Base-by-base conservation (phyloP, 2,113 vertebrate species). In the Sebastes schlegelii region DNA sequence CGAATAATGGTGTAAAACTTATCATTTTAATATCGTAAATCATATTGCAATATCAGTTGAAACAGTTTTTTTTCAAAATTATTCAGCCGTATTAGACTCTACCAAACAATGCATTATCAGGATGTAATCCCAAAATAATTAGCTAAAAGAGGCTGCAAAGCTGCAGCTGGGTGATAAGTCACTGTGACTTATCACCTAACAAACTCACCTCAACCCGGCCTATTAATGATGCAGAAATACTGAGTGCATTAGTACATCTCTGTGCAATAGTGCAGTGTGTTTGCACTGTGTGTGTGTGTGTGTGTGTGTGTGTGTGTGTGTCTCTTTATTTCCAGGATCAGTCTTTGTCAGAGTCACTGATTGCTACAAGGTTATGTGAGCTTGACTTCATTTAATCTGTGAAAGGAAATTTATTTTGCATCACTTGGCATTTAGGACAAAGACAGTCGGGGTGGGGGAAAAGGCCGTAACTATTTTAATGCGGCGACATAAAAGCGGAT, bases 391-490 rank as follows among this genome's bases (percentile, higher is more conserved):
- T 91, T 89, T 89, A 86, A 86, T 91, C 74, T 76, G 80, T 74
- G 64, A 91, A 84, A 88, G 82, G 68, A 91, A 65, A 88, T 88
- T 70, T 70, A 70, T 79, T 90, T 91, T 90, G 87, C 91, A 68
- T 91, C 79, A 89, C 84, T 93, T 93, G 83, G 86, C 86, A 89
- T 93, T 91, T 89, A 92, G 83, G 88, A 87, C 90, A 86, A 54
- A 77, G 66, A 75, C 58, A 61, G 66, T 34, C 4, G 4, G 58
- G 69, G 34, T 34, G 34, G 71, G 11, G 46, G 23, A n/a, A 62
- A 72, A 71, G 66, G 48, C 19, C 77, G 71, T 86, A 86, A 86
- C 63, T 55, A 61, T 92, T 91, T 84, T 80, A 90, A 89, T 88
- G 74, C 74, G 65, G 26, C 78, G 42, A 76, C 83, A 92, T 82